Evolutionary conservation across 2,113 vertebrate species (phyloP).

Genomic region (Grantiella picta): DNA sequence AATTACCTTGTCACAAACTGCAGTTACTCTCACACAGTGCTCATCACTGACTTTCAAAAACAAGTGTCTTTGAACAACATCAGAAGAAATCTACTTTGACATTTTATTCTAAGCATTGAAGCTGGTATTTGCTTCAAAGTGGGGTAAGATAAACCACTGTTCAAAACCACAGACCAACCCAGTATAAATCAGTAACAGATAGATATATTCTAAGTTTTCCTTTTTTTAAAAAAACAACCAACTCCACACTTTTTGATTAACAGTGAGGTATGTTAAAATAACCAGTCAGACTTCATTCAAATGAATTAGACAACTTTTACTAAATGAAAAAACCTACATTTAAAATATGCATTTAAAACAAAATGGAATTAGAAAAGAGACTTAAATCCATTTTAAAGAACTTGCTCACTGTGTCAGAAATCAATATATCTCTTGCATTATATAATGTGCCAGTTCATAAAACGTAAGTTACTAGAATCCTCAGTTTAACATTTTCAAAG

Average conservation of each 20-base stretch:
- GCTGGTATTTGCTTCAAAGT: neutral
- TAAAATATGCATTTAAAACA: constrained; percentile 81
- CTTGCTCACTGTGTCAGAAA: constrained; percentile 74
- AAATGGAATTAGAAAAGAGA: constrained; percentile 78
- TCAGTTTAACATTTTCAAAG: constrained; percentile 74
- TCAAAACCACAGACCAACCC: neutral
- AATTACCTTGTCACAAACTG: neutral
- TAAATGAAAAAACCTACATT: constrained; percentile 82
- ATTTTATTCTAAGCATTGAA: neutral
- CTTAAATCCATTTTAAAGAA: constrained; percentile 72
- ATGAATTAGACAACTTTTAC: constrained; percentile 84
- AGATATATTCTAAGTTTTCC: neutral
- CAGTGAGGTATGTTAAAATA: constrained; percentile 54
- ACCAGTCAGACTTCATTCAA: constrained; percentile 75
- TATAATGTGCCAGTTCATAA: constrained; percentile 73
- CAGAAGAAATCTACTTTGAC: neutral
- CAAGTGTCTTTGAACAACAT: neutral
- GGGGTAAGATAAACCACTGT: neutral
- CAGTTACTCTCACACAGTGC: neutral
- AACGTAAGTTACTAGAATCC: constrained; percentile 70
- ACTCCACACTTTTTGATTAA: neutral
- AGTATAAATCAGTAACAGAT: neutral
- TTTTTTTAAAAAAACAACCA: neutral
- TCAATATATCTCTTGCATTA: constrained; percentile 69
- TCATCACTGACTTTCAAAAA: neutral